These are phyloP conservation scores for Apomyelois bistriatella DNA, from an alignment of 2,888 invertebrate genomes.

Conservation along the genomic window DNA sequence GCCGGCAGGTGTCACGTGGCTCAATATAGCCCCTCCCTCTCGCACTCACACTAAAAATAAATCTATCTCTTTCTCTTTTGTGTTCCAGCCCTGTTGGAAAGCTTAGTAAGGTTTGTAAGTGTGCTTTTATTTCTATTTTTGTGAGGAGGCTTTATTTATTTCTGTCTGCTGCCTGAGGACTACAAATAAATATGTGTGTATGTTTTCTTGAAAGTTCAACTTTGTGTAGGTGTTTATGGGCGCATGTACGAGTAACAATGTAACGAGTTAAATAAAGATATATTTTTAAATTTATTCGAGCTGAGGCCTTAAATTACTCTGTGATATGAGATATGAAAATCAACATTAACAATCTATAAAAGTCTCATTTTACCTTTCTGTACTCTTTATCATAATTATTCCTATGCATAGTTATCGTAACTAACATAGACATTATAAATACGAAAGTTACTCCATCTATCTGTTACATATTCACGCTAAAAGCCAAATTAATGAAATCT, in stretches of 20 bases:
- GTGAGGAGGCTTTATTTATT: slow-evolving; percentile 68
- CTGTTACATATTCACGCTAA: too few relatives aligned
- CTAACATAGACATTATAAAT: too few relatives aligned
- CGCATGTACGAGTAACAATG: slow-evolving; percentile 1
- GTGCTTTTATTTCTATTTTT: slow-evolving; percentile 44
- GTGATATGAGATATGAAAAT: too few relatives aligned
- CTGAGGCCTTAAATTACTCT: not conserved
- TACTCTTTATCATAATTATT: too few relatives aligned
- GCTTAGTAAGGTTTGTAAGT: slow-evolving; percentile 53
- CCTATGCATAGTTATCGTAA: too few relatives aligned
- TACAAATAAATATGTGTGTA: slow-evolving; percentile 56
- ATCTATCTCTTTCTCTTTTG: slow-evolving; percentile 51
- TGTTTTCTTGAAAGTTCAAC: slow-evolving; percentile 18
- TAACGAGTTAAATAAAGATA: not conserved
- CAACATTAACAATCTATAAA: too few relatives aligned
- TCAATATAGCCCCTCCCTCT: slow-evolving; percentile 37
- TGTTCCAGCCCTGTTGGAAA: slow-evolving; percentile 55
- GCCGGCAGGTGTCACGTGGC: slow-evolving; percentile 78
- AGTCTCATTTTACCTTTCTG: too few relatives aligned
- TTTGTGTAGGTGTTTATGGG: slow-evolving; percentile 15
- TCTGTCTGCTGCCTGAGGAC: slow-evolving; percentile 56
- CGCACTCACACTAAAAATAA: slow-evolving; percentile 27
- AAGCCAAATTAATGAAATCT: too few relatives aligned
- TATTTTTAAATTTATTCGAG: slow-evolving; percentile 1
- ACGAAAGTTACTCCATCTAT: too few relatives aligned